Conservation (phyloP, 2,888 invertebrate genomes). For the Cheilosia pagana region DNA sequence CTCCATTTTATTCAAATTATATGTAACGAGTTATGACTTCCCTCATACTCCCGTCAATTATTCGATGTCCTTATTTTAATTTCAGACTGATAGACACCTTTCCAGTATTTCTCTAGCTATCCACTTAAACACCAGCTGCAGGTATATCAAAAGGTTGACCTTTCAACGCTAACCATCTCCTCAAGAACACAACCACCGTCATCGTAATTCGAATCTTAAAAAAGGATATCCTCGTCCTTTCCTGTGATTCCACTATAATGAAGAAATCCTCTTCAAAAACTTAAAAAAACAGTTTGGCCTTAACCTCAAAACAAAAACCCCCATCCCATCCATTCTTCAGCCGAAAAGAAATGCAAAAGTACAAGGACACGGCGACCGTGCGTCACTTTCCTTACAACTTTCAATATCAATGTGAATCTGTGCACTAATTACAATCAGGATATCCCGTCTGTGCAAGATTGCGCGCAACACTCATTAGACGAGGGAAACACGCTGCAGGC, state of each 20-base stretch:
- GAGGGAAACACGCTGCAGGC: constrained; percentile 4
- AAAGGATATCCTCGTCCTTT: too few relatives aligned
- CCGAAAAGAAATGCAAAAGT: constrained; percentile 21
- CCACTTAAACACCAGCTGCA: too few relatives aligned
- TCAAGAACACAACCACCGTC: too few relatives aligned
- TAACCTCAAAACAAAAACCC: constrained; percentile 10
- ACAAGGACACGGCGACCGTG: constrained; percentile 27
- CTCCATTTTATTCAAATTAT: too few relatives aligned
- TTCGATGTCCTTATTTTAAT: too few relatives aligned
- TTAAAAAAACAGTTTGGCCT: constrained; percentile 8
- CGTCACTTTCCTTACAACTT: constrained; percentile 29
- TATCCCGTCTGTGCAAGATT: constrained; percentile 31
- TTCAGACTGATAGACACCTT: too few relatives aligned
- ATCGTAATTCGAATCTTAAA: too few relatives aligned
- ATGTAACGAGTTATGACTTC: too few relatives aligned
- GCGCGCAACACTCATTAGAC: constrained; percentile 56
- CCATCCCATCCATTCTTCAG: not conserved
- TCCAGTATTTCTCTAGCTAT: too few relatives aligned
- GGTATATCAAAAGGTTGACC: too few relatives aligned
- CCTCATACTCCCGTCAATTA: too few relatives aligned
- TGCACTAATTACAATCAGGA: constrained; percentile 72
- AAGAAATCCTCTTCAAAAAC: not conserved
- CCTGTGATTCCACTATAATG: not conserved
- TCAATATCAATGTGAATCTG: constrained; percentile 64
- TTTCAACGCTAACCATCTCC: too few relatives aligned